phyloP scores from a whole-genome alignment of 2,888 invertebrate genomes.

The Heliconius cydno region DNA sequence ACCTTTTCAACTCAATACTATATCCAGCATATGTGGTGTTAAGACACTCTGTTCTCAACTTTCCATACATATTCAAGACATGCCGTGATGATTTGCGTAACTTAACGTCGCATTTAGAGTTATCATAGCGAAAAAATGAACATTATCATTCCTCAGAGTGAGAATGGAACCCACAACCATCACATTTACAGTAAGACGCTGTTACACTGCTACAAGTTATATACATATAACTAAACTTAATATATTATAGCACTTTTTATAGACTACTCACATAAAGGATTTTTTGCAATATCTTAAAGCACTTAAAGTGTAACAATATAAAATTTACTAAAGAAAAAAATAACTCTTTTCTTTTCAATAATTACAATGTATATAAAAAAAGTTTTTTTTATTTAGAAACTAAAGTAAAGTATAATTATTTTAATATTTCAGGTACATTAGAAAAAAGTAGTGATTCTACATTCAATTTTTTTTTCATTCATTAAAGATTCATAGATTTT shows the following conservation, averaged over 20 bases:
- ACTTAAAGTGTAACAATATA: neutral
- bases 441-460: neutral
- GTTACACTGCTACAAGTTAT: neutral
- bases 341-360: neutral
- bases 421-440: neutral
- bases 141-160: neutral
- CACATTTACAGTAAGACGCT: neutral
- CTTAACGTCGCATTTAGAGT: neutral
- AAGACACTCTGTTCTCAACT: too few species aligned
- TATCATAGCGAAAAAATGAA: neutral
- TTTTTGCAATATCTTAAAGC: neutral
- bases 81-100: neutral
- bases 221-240: neutral
- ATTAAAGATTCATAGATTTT: neutral
- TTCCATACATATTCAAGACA: too few species aligned
- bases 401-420: neutral
- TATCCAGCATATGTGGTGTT: neutral
- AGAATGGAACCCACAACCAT: neutral
- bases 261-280: neutral
- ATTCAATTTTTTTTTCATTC: neutral
- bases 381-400: neutral
- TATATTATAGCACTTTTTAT: slow-evolving; percentile 2
- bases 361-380: neutral
- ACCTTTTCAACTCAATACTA: neutral
- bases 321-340: neutral